A percentile compares a stretch with the other conserved stretches of the same genome.
Evolutionary conservation across 2,113 vertebrate species (phyloP).

Genomic region (Arvicanthis niloticus): DNA sequence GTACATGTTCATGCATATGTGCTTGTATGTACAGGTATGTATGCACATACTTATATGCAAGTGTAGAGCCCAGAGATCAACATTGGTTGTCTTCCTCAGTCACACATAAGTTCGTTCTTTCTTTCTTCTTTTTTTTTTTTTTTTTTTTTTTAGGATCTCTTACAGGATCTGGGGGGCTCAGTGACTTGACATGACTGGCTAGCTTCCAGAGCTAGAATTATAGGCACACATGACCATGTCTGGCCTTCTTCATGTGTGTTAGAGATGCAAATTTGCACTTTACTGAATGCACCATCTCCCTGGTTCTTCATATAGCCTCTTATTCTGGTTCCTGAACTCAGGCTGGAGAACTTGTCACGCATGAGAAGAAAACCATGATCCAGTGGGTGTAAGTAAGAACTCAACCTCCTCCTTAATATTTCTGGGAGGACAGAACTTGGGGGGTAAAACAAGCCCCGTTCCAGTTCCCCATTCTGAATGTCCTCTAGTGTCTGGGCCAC

Average conservation of each 20-base stretch:
- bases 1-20: not conserved
- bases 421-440: not conserved
- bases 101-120: not conserved
- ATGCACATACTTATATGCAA: not conserved
- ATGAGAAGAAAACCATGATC: not conserved
- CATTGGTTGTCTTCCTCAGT: not conserved
- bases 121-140: too few relatives aligned
- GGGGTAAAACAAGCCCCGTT: not conserved
- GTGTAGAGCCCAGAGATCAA: not conserved
- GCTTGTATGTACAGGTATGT: not conserved
- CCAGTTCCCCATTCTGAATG: not conserved
- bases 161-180: not conserved
- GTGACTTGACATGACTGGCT: not conserved
- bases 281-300: not conserved
- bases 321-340: not conserved
- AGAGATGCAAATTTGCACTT: not conserved
- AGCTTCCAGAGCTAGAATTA: not conserved
- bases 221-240: not conserved
- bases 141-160: not conserved
- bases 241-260: not conserved
- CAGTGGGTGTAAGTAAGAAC: not conserved
- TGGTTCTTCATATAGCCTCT: not conserved
- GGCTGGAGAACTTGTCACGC: not conserved
- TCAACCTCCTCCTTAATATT: not conserved
- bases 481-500: too few relatives aligned